Base-by-base conservation (phyloP, 2,113 vertebrate species). In the Ciconia boyciana region DNA sequence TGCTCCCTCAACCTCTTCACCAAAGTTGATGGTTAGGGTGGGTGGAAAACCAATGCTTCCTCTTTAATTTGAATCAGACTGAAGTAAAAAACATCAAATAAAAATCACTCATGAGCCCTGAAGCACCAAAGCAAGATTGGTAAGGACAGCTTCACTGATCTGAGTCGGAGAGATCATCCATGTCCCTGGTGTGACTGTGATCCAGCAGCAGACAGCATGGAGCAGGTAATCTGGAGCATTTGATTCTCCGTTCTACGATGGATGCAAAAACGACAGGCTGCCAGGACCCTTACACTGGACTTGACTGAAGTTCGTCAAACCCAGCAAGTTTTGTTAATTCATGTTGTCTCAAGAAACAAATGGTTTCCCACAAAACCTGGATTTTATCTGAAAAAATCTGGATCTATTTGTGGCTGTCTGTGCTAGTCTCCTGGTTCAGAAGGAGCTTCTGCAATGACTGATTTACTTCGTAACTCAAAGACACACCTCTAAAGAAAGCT, bases 391-490 rank as follows among this genome's bases (percentile, higher is more conserved):
- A 69, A 72, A 84, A 95, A 68, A 34, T 52, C 57, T 71, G 52
- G 6, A 68, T 70, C 26, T 48, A 3, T 82, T 87, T 68, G 43
- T 44, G 20, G 13, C 28, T 87, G 9, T 6, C 43, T 91, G n/a
- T 60, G 48, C n/a, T 43, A 7, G 21, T 9, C 19, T 85, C 41
- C 61, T 22, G 20, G 34, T 72, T 77, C 78, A 91, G 78, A 79
- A 93, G 52, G 31, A 87, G 25, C 31, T 87, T 87, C 64, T 89
- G 14, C 28, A 76, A 44, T 69, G 87, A 80, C 48, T 78, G 43
- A 95, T 92, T 90, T 70, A 70, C 22, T 78, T 77, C 71, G 64
- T 91, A 87, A 75, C 60, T 79, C 21, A 57, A 69, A 92, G 69
- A 64, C 10, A 64, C 36, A 41, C 65, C 31, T 89, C 62, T 44